phyloP scores from a whole-genome alignment of 2,797 vertebrate genomes.

The Micrastur ruficollis region DNA sequence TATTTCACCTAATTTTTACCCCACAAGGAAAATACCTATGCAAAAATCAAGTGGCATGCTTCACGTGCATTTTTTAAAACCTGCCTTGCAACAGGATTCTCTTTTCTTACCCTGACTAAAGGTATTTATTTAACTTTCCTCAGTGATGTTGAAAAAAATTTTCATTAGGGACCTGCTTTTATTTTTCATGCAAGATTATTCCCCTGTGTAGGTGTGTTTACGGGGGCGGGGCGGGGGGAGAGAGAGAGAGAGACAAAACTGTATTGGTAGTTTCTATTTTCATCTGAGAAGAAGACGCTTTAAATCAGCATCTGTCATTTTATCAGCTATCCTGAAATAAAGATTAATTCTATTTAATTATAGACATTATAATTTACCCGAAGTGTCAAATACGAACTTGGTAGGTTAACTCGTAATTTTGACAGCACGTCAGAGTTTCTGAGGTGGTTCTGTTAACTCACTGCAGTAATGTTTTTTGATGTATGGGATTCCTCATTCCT shows the following conservation, averaged over 20 bases:
- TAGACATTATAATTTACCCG: not conserved
- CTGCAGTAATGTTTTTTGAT: not conserved
- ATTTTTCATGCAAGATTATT: not conserved
- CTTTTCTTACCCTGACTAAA: not conserved
- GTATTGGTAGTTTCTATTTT: not conserved
- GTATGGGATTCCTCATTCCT: not conserved
- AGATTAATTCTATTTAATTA: slow-evolving; percentile 18
- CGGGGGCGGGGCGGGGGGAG: not conserved
- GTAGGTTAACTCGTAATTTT: not conserved
- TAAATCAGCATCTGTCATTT: not conserved
- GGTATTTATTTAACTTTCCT: not conserved
- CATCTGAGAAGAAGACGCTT: not conserved
- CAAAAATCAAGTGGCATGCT: not conserved
- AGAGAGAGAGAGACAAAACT: not conserved
- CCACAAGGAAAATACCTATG: not conserved
- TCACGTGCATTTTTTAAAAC: not conserved
- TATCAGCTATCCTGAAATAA: not conserved
- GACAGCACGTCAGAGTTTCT: slow-evolving; percentile 6
- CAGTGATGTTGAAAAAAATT: not conserved
- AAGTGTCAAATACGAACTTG: not conserved
- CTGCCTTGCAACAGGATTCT: not conserved
- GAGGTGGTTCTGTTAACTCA: not conserved
- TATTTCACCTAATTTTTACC: not conserved
- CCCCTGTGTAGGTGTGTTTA: not conserved
- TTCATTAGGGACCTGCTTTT: not conserved